Evolutionary conservation across 2,888 invertebrate genomes (phyloP).

Genomic region (Hirtodrosophila cameraria): DNA sequence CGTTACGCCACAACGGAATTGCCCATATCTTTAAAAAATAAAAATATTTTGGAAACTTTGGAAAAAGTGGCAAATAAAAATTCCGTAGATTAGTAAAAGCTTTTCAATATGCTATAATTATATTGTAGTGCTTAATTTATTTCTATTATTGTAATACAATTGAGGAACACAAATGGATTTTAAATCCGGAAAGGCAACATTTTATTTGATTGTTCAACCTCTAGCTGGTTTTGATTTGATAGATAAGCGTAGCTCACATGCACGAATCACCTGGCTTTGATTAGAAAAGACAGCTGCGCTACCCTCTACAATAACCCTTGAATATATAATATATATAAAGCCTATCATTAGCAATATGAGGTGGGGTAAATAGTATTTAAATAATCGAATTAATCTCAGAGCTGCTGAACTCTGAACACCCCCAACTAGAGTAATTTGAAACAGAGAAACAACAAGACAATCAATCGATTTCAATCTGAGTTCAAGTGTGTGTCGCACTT

Average conservation of each 20-base stretch:
- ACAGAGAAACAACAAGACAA: slow-evolving; percentile 27
- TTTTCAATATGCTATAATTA: too few species aligned
- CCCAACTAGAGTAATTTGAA: slow-evolving; percentile 8
- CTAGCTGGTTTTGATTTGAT: not conserved
- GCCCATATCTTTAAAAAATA: not conserved
- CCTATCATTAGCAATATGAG: not conserved
- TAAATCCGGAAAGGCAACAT: slow-evolving; percentile 23
- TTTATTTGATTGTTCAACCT: slow-evolving; percentile 19
- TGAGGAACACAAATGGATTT: not conserved
- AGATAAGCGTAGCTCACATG: slow-evolving; percentile 11
- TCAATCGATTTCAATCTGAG: slow-evolving; percentile 42
- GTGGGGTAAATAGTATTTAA: not conserved
- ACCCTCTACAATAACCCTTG: slow-evolving; percentile 24
- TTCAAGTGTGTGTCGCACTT: slow-evolving; percentile 35
- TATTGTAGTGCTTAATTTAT: too few species aligned
- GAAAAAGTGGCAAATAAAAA: not conserved
- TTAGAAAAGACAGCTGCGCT: slow-evolving; percentile 32
- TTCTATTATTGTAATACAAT: too few species aligned
- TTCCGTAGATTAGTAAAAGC: too few species aligned
- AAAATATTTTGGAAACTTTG: not conserved
- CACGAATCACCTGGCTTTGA: slow-evolving; percentile 30
- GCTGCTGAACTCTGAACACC: slow-evolving; percentile 47
- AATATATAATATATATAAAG: not conserved
- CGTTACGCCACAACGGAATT: too few species aligned
- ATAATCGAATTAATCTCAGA: slow-evolving; percentile 33